Evolutionary conservation across 2,888 invertebrate species (phyloP).

Genomic region (Stenolophus ochropezus): DNA sequence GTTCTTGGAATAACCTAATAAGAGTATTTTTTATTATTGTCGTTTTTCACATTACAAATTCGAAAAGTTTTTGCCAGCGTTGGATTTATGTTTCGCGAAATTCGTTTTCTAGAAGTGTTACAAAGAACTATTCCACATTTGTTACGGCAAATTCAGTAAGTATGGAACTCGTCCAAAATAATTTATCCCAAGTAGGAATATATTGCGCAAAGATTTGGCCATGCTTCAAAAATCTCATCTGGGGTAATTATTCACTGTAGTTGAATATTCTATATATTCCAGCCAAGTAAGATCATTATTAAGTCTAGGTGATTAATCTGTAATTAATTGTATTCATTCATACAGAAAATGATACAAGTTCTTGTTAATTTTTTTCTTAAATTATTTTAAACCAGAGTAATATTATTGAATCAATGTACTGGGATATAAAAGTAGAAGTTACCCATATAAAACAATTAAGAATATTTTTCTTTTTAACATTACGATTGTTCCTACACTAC

Average conservation of each 20-base stretch:
- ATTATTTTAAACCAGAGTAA: background rate
- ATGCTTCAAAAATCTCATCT: conserved; percentile 46
- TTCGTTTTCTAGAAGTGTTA: conserved; percentile 39
- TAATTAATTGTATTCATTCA: background rate
- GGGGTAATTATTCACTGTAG: conserved; percentile 52
- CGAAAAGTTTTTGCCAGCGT: conserved; percentile 33
- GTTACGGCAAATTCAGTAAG: conserved; percentile 32
- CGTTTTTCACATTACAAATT: conserved; percentile 39
- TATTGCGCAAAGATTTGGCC: conserved; percentile 43
- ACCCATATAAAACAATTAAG: too few species aligned
- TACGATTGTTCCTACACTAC: too few species aligned
- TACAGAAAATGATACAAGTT: background rate
- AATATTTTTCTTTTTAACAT: too few species aligned
- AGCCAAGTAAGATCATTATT: conserved; percentile 20
- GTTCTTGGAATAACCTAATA: conserved; percentile 23
- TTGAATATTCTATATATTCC: conserved; percentile 18
- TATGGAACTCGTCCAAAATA: conserved; percentile 43
- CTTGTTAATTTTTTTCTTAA: background rate
- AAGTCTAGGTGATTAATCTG: conserved; percentile 40
- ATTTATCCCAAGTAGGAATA: conserved; percentile 35
- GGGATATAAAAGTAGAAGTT: too few species aligned
- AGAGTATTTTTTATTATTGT: conserved; percentile 38
- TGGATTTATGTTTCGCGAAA: conserved; percentile 32
- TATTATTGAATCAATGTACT: background rate
- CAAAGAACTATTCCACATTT: conserved; percentile 40